Evolutionary conservation across 2,888 invertebrate species (phyloP).

Genomic region (Cephus runcator): DNA sequence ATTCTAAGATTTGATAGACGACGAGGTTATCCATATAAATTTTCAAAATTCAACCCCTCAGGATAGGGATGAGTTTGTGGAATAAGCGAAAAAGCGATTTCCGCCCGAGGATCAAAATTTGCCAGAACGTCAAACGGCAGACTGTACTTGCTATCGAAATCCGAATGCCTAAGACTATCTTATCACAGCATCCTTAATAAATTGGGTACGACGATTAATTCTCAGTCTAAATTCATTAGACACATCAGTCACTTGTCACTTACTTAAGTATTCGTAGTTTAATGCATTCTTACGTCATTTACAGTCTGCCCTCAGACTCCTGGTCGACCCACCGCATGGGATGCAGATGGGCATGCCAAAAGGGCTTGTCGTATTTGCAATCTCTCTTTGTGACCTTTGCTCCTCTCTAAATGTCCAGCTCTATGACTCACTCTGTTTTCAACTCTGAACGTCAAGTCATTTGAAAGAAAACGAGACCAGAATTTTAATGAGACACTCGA

Average conservation of each 20-base stretch:
- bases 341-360: constrained; percentile 10
- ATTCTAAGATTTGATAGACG: not conserved
- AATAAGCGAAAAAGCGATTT: not conserved
- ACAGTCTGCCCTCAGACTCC: not conserved
- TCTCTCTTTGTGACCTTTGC: constrained; percentile 55
- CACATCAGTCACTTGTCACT: not conserved
- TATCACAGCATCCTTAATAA: not conserved
- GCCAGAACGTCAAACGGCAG: not conserved
- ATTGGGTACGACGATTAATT: not conserved
- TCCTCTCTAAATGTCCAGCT: constrained; percentile 44
- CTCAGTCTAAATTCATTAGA: not conserved
- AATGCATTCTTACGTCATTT: not conserved
- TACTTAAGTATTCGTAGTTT: not conserved
- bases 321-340: not conserved
- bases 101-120: not conserved
- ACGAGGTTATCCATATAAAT: not conserved
- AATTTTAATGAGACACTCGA: constrained; percentile 59
- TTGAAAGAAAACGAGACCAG: constrained; percentile 57
- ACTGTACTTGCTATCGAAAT: not conserved
- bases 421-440: constrained; percentile 19
- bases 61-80: not conserved
- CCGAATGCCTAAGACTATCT: not conserved
- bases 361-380: constrained; percentile 60
- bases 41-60: no score
- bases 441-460: constrained; percentile 16